A percentile compares a stretch with the other conserved stretches of the same genome.
These are phyloP conservation scores for Caloenas nicobarica DNA, from an alignment of 2,113 vertebrate species.

Conservation along the genomic window DNA sequence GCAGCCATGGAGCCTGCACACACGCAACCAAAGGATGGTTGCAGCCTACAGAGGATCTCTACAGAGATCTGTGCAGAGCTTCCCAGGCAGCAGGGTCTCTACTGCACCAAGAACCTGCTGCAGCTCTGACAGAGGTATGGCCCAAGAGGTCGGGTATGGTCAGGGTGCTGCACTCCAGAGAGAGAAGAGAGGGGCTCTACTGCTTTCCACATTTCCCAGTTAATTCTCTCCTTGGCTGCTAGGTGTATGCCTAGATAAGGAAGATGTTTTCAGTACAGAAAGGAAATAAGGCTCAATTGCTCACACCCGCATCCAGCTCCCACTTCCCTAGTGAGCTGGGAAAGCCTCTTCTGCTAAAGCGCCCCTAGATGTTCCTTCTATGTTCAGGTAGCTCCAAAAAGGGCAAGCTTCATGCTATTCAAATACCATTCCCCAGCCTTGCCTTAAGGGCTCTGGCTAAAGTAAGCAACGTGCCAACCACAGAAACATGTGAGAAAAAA, in stretches of 20 bases:
- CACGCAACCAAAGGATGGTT: neutral
- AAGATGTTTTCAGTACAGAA: neutral
- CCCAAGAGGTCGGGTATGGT: accelerated
- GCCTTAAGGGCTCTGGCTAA: neutral
- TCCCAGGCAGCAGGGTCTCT: neutral
- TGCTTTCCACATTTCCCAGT: neutral
- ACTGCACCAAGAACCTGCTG: neutral
- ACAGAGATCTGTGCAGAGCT: neutral
- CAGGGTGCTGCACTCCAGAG: neutral
- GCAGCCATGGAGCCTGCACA: neutral
- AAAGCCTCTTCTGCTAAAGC: neutral
- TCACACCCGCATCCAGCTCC: neutral
- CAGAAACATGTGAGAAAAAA: neutral
- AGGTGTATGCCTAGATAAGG: neutral
- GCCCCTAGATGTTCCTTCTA: neutral
- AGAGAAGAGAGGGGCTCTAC: neutral
- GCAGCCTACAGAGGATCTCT: accelerated
- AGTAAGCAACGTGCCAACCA: neutral
- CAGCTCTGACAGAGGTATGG: neutral
- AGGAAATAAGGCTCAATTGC: neutral
- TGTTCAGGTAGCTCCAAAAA: neutral
- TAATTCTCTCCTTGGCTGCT: neutral
- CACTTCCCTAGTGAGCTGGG: neutral
- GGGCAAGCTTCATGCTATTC: neutral
- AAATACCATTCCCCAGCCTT: neutral